These are phyloP conservation scores for Noctua pronuba DNA, from an alignment of 2,888 invertebrate genomes.

Conservation along the genomic window DNA sequence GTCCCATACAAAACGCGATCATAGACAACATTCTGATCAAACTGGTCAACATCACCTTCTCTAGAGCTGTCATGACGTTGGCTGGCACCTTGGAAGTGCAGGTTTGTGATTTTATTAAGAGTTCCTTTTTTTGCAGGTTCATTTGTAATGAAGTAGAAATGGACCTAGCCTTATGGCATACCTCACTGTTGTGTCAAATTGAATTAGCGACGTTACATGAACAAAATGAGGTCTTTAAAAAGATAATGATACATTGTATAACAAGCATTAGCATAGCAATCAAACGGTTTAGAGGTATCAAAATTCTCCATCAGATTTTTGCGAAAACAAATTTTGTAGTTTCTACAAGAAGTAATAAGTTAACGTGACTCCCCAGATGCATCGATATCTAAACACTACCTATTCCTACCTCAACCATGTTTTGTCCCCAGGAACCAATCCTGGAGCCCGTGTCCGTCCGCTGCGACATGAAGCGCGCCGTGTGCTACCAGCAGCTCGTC, in stretches of 20 bases:
- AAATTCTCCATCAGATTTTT: neutral
- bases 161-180: too few species aligned
- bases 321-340: too few species aligned
- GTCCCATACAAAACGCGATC: slow-evolving; percentile 86
- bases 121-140: neutral
- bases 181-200: too few species aligned
- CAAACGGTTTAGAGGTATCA: neutral
- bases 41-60: slow-evolving; percentile 92
- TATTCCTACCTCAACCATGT: neutral
- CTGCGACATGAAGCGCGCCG: slow-evolving; percentile 92
- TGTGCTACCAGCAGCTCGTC: slow-evolving; percentile 77
- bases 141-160: neutral
- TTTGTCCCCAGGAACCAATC: slow-evolving; percentile 91
- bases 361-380: too few species aligned
- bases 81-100: slow-evolving; percentile 94
- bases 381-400: too few species aligned
- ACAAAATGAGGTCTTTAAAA: too few species aligned
- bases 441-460: slow-evolving; percentile 93
- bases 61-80: slow-evolving; percentile 93
- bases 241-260: too few species aligned
- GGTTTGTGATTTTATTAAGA: slow-evolving; percentile 78
- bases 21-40: slow-evolving; percentile 94
- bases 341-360: too few species aligned
- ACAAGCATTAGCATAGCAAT: too few species aligned
- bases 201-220: too few species aligned